These are phyloP conservation scores for Ibidorhyncha struthersii DNA, from an alignment of 2,113 vertebrate genomes.

Conservation along the genomic window DNA sequence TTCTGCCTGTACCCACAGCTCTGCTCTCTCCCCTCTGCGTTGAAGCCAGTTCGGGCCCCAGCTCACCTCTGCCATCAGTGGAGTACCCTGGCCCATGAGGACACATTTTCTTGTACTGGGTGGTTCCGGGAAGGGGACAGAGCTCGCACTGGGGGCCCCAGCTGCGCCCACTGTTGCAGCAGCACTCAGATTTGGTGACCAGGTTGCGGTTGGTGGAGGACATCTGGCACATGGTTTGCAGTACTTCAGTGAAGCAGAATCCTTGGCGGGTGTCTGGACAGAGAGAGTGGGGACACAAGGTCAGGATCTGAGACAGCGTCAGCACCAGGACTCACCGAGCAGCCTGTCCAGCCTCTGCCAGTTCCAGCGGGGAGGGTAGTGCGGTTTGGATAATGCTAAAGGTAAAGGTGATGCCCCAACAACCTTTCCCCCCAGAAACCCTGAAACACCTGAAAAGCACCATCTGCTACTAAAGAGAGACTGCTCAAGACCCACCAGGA, in stretches of 20 bases:
- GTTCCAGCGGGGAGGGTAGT: rapidly evolving
- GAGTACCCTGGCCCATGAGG: constrained; percentile 91
- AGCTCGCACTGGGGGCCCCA: constrained; percentile 92
- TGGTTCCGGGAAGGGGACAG: constrained; percentile 89
- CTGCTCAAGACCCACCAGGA: neutral
- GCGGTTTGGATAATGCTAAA: neutral
- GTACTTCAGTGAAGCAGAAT: constrained; percentile 89
- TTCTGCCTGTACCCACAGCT: neutral
- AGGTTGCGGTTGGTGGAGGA: constrained; percentile 85
- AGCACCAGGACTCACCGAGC: neutral
- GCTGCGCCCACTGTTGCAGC: constrained; percentile 87
- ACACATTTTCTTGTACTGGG: constrained; percentile 92
- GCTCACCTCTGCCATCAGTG: constrained; percentile 87
- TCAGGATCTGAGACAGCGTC: neutral
- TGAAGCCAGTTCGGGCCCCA: neutral
- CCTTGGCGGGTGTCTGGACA: constrained; percentile 86
- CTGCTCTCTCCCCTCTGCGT: neutral
- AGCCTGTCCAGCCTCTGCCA: neutral
- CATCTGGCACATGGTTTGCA: constrained; percentile 91
- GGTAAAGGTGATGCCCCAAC: neutral
- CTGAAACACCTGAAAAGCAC: rapidly evolving
- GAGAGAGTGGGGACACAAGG: rapidly evolving
- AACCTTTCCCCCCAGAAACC: neutral
- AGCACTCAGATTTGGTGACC: constrained; percentile 91
- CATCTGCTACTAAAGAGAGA: neutral